These are phyloP conservation scores for Penaeus vannamei DNA, from an alignment of 1,140 invertebrate species.

Conservation along the genomic window DNA sequence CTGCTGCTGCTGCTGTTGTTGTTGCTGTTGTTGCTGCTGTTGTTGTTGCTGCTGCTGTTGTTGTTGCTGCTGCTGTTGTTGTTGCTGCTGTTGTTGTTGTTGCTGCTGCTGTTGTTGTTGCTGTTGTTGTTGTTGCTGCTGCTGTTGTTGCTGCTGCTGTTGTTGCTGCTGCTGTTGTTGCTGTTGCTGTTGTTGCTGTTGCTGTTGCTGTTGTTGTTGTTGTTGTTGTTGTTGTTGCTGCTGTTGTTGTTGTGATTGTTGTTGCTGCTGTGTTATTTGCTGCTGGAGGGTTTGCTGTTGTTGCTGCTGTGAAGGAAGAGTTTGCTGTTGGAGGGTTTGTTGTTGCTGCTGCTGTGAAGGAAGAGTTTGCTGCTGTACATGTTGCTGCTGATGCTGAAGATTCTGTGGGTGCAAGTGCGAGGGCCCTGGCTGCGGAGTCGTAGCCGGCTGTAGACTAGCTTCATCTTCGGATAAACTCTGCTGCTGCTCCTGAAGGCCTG, in stretches of 20 bases:
- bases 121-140: conserved; percentile 47
- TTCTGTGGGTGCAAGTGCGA: conserved; percentile 24
- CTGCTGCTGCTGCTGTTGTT: conserved; percentile 52
- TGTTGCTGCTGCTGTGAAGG: not conserved
- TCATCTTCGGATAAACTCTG: not conserved
- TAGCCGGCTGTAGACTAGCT: conserved; percentile 14
- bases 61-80: conserved; percentile 55
- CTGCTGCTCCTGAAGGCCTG: conserved; percentile 12
- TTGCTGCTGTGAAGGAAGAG: not conserved
- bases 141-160: conserved; percentile 39
- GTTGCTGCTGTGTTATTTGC: conserved; percentile 35
- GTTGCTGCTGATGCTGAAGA: conserved; percentile 20
- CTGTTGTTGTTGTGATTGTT: conserved; percentile 51
- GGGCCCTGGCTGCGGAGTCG: not conserved
- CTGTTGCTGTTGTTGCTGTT: conserved; percentile 49
- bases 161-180: conserved; percentile 56
- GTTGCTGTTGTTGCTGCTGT: conserved; percentile 50
- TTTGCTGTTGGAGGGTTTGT: not conserved
- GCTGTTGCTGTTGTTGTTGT: conserved; percentile 36
- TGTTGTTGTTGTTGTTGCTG: conserved; percentile 47
- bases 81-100: conserved; percentile 53
- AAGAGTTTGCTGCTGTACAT: too few species aligned
- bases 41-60: conserved; percentile 60
- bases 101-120: conserved; percentile 52
- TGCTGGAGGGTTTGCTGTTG: not conserved